Evolutionary conservation across 53 echinoderm and acorn worm genomes (phyloP).

Genomic region (Mesocentrotus franciscanus): DNA sequence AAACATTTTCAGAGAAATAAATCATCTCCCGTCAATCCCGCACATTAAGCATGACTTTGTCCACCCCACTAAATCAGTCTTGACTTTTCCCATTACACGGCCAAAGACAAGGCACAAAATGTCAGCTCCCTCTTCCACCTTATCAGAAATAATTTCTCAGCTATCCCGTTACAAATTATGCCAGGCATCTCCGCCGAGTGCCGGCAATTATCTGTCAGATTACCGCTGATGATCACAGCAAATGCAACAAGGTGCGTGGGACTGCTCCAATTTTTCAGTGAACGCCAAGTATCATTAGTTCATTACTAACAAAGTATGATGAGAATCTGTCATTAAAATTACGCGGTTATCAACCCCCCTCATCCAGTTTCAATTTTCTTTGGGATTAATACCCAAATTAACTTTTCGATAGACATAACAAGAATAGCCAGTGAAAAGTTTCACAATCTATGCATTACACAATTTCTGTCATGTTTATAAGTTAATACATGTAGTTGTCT

Average conservation of each 20-base stretch:
- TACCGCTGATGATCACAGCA: conserved; percentile 35
- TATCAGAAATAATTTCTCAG: conserved; percentile 52
- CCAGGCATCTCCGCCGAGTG: conserved; percentile 53
- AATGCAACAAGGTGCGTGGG: conserved; percentile 20
- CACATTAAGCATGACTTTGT: background rate
- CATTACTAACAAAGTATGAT: background rate
- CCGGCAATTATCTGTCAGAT: conserved; percentile 31
- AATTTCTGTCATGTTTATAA: background rate
- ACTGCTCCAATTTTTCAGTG: background rate
- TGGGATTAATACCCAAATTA: background rate
- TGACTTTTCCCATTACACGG: conserved; percentile 24
- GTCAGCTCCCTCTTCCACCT: conserved; percentile 24
- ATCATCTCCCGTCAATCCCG: background rate
- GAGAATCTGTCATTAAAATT: background rate
- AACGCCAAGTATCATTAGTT: background rate
- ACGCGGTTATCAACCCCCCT: background rate
- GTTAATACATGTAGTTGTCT: background rate
- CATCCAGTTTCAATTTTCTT: background rate
- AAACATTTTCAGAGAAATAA: background rate
- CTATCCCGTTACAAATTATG: conserved; percentile 62
- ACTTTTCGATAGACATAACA: background rate
- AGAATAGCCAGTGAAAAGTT: background rate
- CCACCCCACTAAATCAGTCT: background rate
- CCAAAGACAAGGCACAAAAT: conserved; percentile 26
- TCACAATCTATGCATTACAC: background rate